Base-by-base conservation (phyloP, 2,797 vertebrate genomes). In the Todus mexicanus region DNA sequence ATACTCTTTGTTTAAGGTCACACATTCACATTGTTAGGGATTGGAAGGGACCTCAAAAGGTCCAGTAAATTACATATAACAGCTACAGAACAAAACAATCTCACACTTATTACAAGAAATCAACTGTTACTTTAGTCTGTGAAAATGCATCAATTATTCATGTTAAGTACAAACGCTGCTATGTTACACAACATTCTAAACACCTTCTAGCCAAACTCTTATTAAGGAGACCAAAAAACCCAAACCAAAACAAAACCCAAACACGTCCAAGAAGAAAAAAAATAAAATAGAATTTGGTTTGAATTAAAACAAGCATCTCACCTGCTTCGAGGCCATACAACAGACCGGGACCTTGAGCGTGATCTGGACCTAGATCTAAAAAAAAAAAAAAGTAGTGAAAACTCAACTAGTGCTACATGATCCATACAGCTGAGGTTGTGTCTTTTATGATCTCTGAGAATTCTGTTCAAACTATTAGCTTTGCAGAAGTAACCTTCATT, bases 301-400 rank as follows among this genome's bases (percentile, higher is more conserved):
- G 26, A 72, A 63, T 48, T 27, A 25, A 21, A 79, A 29, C 0
- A 1, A 56, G 8, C 12, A 48, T 37, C 87, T 92, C 96, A 98
- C 98, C 98, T 98, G 98, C 97, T 98, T 97, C 98, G 97, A 77
- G 98, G 98, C 95, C 92, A 97, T 25, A 98, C 98, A 65, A 95
- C 95, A 86, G 98, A 98, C 10, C 97, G 96, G 68, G 98, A 98
- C 84, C 98, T 97, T 22, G 98, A 96, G 26, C 95, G 95, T 6
- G 96, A 98, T 23, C 98, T 97, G 80, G 98, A 98, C 50, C 97
- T 97, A 85, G 98, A 98, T 54, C 98, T 98, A 86, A 15, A 26
- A 13, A 31, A 33, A 26, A 26, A 93, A 95, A 42, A 45, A 35
- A 66, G 1, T 38, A 84, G 51, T 6, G 10, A 31, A 42, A 78